Base-by-base conservation (phyloP, 2,113 vertebrate species). In the Malurus alboscapulatus region DNA sequence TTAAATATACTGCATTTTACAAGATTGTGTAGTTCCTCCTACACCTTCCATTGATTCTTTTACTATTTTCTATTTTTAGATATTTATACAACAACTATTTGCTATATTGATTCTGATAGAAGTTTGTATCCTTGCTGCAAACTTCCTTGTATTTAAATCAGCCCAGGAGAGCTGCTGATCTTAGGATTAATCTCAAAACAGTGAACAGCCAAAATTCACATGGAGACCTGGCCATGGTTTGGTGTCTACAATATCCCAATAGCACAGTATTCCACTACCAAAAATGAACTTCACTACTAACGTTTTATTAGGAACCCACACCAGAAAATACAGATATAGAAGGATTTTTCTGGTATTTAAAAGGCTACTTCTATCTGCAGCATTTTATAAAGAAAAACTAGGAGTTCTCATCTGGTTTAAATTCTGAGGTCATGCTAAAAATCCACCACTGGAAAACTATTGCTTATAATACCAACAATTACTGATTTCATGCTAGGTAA, bases 231-330 rank as follows among this genome's bases (percentile, higher is more conserved):
- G 84, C 38, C 45, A 44, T 19, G 77, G 89, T 86, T 73, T 91
- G 50, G 16, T 26, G 69, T 67, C 78, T 53, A 18, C 22, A 77
- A 66, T 38, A 72, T 30, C 50, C 15, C 71, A 89, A 24, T 1
- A 61, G 50, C 18, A 87, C 21, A 63, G 34, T 34, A 79, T 86
- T 90, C 73, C 50, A 83, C 53, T 92, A 68, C 51, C 80, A 96
- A 95, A 58, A 36, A 24, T 20, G 55, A 47, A 83, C 22, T 93
- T 51, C 22, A 57, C 66, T 58, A 87, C 51, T 50, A 8, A 53
- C 57, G 29, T 82, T 88, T 80, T 91, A 92, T 83, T 63, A 92
- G 63, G 86, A 93, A 87, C 7, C 21, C 69, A 72, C 73, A 68
- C 20, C 57, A 91, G 34, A 87, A 94, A 91, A 73, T 6, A 24